Evolutionary conservation across 2,797 vertebrate species (phyloP).

Genomic region (Labeo calbasu): DNA sequence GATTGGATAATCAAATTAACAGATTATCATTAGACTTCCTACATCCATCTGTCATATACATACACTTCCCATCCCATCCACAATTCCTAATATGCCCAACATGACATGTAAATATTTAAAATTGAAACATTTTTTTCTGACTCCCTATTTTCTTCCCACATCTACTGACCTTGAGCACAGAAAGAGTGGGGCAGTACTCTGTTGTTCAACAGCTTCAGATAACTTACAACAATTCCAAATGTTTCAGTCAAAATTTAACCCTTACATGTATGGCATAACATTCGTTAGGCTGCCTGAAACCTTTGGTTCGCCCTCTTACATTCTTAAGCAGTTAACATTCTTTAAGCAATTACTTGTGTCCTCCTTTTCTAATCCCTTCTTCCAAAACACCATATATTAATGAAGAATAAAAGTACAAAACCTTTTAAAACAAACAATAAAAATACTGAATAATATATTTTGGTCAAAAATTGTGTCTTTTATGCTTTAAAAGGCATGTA

Average conservation of each 20-base stretch:
- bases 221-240: not conserved
- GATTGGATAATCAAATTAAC: not conserved
- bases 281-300: too few species aligned
- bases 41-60: not conserved
- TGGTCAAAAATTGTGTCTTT: not conserved
- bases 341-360: too few species aligned
- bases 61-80: not conserved
- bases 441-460: not conserved
- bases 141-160: too few species aligned
- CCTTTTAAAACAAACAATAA: not conserved
- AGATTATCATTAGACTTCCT: not conserved
- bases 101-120: too few species aligned
- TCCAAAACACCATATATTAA: not conserved
- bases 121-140: too few species aligned
- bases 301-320: too few species aligned
- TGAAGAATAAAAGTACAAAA: not conserved
- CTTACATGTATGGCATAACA: not conserved
- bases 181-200: not conserved
- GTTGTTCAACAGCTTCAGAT: not conserved
- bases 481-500: not conserved
- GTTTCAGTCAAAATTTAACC: not conserved
- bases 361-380: too few species aligned
- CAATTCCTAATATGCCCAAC: too few species aligned
- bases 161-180: not conserved
- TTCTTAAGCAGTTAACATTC: too few species aligned